Percentiles rank a stretch among this genome's conserved stretches.
Evolutionary conservation across 2,797 vertebrate species (phyloP).

Genomic region (Meda fulgida): DNA sequence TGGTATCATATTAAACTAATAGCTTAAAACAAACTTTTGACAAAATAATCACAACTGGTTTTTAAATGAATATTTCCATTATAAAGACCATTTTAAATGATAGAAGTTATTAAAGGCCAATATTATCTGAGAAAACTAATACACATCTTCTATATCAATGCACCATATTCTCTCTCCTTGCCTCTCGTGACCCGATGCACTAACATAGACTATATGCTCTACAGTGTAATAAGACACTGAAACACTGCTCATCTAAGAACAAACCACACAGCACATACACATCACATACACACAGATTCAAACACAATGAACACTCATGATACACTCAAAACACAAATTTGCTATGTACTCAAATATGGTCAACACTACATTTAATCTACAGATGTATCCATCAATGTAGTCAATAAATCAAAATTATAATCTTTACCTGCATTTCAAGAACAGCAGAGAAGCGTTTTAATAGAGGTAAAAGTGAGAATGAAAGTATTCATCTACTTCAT

Average conservation of each 20-base stretch:
- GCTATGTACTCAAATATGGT: neutral
- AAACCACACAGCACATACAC: slow-evolving; percentile 43
- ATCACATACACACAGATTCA: slow-evolving; percentile 17
- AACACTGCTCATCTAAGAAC: slow-evolving; percentile 49
- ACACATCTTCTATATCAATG: slow-evolving; percentile 17
- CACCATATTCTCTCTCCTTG: slow-evolving; percentile 35
- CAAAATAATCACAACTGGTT: neutral
- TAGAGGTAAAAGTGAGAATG: neutral
- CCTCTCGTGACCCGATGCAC: slow-evolving; percentile 59
- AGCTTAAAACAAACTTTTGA: neutral
- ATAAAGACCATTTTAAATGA: neutral
- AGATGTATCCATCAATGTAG: neutral
- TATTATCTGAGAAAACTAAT: slow-evolving; percentile 15
- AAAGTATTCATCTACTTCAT: neutral
- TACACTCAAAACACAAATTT: neutral
- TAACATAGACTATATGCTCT: slow-evolving; percentile 55
- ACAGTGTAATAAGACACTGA: slow-evolving; percentile 40
- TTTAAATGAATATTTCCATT: slow-evolving; percentile 2
- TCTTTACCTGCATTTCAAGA: neutral
- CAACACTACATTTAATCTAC: neutral
- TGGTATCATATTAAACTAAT: neutral
- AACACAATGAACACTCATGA: slow-evolving; percentile 12
- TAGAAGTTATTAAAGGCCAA: neutral
- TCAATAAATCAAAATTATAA: neutral
- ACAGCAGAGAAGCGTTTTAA: neutral